Evolutionary conservation across 2,888 invertebrate species (phyloP), one percentile per base, ranked within the genome.

Genomic region (Dione juno): DNA sequence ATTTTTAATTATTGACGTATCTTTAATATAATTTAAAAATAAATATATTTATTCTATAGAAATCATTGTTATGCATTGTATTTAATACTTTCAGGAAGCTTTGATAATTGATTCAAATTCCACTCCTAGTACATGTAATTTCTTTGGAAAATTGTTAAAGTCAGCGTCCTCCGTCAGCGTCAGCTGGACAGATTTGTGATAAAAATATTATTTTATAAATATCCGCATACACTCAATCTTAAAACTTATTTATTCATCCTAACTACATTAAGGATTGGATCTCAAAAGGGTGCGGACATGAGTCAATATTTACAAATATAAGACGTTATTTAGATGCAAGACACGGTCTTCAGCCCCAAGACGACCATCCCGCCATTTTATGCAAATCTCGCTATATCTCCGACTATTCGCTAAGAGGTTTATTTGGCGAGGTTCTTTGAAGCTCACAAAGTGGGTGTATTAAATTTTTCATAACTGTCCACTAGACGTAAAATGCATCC

Each of bases 261-360:
- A 88, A 88, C 87, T 86, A 85, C 88, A 85, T 87, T 86, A 88
- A 86, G 88, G 85, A 88, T 88, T 52, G 63, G 58, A 71, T 67
- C 86, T 87, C 84, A 83, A 88, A 89, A 57, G 90, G 89, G 88
- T 89, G 85, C 85, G 87, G 87, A 82, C 81, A 83, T 85, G 83
- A 88, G 92, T 89, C 89, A 92, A 93, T 93, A 91, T 93, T 92
- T 90, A 90, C 89, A 88, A 89, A 90, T 88, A 90, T 92, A 92
- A 92, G 89, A 88, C 89, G 89, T 86, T 90, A 92, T 92, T 92
- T 90, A 89, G 89, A 92, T 92, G 91, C 92, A 81, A 85, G 88
- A 89, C 92, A 91, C 90, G 92, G 88, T 87, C 88, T 83, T 80
- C 84, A 82, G 82, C 82, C 84, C 83, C 81, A 82, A 73, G 84